phyloP scores from a whole-genome alignment of 2,113 vertebrate genomes.

The Grammomys dolichurus region DNA sequence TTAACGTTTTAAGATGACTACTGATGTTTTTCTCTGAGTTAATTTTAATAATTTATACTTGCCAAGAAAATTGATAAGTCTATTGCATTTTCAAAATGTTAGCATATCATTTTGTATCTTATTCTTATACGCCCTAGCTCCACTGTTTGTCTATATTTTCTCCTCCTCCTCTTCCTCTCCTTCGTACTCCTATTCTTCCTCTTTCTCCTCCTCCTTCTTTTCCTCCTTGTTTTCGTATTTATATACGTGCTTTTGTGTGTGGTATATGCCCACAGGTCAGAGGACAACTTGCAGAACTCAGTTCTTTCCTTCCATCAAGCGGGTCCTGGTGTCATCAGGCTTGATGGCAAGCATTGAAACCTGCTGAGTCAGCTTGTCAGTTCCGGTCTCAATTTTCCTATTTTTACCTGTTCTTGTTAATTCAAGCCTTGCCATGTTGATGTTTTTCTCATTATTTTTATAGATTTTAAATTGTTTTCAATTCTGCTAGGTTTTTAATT shows the following conservation, averaged over 20 bases:
- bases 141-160: slow-evolving; percentile 6
- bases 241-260: neutral
- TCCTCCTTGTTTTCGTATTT: neutral
- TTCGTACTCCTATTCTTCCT: neutral
- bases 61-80: slow-evolving; percentile 40
- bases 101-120: neutral
- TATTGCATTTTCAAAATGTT: slow-evolving; percentile 36
- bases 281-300: neutral
- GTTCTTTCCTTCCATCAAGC: no score
- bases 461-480: slow-evolving; percentile 45
- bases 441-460: slow-evolving; percentile 30
- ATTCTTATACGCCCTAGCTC: neutral
- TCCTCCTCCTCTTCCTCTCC: rapidly evolving
- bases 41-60: slow-evolving; percentile 46
- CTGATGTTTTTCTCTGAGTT: slow-evolving; percentile 30
- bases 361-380: neutral
- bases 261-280: neutral
- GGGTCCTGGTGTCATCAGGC: neutral
- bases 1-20: slow-evolving; percentile 25
- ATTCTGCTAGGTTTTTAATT: slow-evolving; percentile 21
- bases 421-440: slow-evolving; percentile 6
- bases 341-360: neutral
- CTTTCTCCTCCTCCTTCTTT: no score
- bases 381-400: neutral
- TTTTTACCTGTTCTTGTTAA: neutral